These are phyloP conservation scores for Hormaphis cornu DNA, from an alignment of 1,140 invertebrate species.

Conservation along the genomic window DNA sequence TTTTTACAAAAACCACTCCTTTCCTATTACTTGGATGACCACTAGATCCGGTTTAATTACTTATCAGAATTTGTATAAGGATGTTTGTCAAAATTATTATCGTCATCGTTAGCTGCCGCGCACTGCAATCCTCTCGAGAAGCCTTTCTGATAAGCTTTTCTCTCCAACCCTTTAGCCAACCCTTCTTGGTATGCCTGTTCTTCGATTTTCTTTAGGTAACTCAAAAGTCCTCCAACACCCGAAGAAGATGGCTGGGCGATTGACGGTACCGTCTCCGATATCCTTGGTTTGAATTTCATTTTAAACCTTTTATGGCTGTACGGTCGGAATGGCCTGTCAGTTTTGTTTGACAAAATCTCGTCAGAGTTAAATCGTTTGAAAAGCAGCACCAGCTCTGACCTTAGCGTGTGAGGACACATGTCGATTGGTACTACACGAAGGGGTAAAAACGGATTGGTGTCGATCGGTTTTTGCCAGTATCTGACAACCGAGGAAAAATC, in stretches of 20 bases:
- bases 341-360: not conserved
- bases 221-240: not conserved
- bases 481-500: constrained; percentile 56
- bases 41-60: too few relatives aligned
- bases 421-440: constrained; percentile 76
- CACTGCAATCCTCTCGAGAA: constrained; percentile 17
- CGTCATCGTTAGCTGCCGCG: not conserved
- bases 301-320: not conserved
- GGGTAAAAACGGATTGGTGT: constrained; percentile 60
- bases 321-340: not conserved
- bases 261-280: not conserved
- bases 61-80: not conserved
- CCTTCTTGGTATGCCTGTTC: constrained; percentile 32
- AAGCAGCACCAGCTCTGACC: constrained; percentile 76
- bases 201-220: constrained; percentile 32
- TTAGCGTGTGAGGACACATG: constrained; percentile 86
- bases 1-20: too few relatives aligned
- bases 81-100: not conserved
- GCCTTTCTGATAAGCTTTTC: constrained; percentile 31
- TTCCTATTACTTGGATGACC: too few relatives aligned
- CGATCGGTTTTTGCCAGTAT: constrained; percentile 35
- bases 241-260: not conserved
- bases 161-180: constrained; percentile 26
- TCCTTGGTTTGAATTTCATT: not conserved
- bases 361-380: constrained; percentile 53